Percentiles rank a stretch among this genome's conserved stretches.
Evolutionary conservation across 2,113 vertebrate genomes (phyloP).

Genomic region (Lagenorhynchus albirostris): DNA sequence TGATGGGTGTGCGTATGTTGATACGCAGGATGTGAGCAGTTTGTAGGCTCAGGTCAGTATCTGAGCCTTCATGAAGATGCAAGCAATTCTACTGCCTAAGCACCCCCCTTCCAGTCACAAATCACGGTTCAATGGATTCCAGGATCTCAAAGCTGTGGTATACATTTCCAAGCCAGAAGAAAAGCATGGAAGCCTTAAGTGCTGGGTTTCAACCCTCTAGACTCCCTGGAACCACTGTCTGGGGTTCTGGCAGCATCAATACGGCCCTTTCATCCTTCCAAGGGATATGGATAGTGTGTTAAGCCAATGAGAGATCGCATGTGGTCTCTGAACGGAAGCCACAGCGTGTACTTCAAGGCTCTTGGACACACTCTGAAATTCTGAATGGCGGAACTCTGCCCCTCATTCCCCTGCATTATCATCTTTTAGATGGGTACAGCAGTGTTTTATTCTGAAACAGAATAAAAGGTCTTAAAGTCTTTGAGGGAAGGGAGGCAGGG

Average conservation of each 20-base stretch:
- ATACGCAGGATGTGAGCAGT: neutral
- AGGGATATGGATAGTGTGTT: neutral
- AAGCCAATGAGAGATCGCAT: neutral
- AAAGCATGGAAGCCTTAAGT: neutral
- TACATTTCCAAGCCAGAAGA: neutral
- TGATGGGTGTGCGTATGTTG: neutral
- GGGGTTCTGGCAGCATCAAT: neutral
- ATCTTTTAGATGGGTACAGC: neutral
- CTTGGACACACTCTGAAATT: neutral
- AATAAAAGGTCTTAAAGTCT: neutral
- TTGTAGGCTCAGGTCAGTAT: rapidly evolving
- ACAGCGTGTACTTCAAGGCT: neutral
- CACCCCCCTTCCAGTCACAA: neutral
- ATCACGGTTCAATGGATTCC: neutral
- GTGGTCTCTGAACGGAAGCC: neutral
- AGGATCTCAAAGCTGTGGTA: neutral
- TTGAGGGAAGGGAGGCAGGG: neutral
- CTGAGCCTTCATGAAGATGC: neutral
- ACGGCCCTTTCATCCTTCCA: neutral
- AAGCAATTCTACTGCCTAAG: rapidly evolving
- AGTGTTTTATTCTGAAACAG: neutral
- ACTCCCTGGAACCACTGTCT: slow-evolving; percentile 12
- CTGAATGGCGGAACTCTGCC: neutral
- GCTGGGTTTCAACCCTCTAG: neutral
- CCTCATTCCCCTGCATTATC: neutral